A percentile compares a stretch with the other conserved stretches of the same genome.
Conservation (phyloP, 2,113 vertebrate species). For the Mellivora capensis region DNA sequence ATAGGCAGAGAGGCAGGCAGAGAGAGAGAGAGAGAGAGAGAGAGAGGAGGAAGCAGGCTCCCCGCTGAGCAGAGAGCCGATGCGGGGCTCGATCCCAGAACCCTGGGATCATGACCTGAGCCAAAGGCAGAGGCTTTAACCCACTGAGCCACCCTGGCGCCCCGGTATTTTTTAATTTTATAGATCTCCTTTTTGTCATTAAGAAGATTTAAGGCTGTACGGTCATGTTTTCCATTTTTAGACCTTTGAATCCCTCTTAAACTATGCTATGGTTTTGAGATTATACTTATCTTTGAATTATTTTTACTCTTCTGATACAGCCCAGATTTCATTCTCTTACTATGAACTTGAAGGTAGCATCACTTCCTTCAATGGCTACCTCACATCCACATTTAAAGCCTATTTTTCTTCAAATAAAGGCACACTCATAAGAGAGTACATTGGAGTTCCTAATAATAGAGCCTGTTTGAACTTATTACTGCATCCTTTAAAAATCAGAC, state of each 20-base stretch:
- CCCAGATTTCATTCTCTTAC: neutral
- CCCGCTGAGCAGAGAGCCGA: too few relatives aligned
- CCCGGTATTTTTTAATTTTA: neutral
- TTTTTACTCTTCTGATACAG: neutral
- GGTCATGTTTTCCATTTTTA: neutral
- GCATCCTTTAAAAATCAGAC: neutral
- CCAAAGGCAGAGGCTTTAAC: too few relatives aligned
- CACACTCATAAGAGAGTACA: neutral
- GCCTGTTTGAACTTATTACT: neutral
- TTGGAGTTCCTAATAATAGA: neutral
- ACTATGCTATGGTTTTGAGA: neutral
- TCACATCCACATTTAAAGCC: neutral
- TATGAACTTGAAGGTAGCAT: neutral
- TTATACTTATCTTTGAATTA: neutral
- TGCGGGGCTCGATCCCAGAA: too few relatives aligned
- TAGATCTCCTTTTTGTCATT: neutral
- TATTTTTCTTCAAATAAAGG: neutral
- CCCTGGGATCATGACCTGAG: too few relatives aligned
- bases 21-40: too few relatives aligned
- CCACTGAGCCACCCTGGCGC: too few relatives aligned
- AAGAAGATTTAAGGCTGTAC: neutral
- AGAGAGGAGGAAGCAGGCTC: too few relatives aligned
- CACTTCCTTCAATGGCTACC: neutral
- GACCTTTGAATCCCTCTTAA: neutral
- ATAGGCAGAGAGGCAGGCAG: too few relatives aligned